These are phyloP conservation scores for Drosophila meridiana DNA, from an alignment of 2,888 invertebrate species.

Conservation along the genomic window DNA sequence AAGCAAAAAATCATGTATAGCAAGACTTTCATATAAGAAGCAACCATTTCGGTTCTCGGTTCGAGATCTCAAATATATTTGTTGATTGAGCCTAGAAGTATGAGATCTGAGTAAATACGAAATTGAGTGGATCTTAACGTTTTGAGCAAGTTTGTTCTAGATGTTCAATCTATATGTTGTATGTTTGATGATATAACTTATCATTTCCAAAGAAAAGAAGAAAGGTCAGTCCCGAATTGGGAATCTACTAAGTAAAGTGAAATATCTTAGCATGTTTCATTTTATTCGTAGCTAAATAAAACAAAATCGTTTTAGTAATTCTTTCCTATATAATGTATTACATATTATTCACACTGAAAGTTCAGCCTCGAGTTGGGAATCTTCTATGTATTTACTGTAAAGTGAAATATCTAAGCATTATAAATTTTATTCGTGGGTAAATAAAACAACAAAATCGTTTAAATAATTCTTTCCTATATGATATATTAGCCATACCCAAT, in stretches of 20 bases:
- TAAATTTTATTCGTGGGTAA: not conserved
- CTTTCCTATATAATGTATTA: not conserved
- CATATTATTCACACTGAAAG: no score
- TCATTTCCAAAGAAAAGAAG: no score
- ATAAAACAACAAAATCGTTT: not conserved
- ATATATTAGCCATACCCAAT: not conserved
- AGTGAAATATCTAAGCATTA: rapidly evolving
- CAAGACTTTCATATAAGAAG: no score
- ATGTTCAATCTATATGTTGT: not conserved
- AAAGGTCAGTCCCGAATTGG: not conserved
- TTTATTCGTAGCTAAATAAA: not conserved
- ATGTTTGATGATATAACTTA: not conserved
- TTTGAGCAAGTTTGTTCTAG: not conserved
- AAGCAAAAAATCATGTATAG: no score
- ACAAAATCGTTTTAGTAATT: not conserved
- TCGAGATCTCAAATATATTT: not conserved
- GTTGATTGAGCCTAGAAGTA: not conserved
- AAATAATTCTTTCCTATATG: not conserved
- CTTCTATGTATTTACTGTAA: not conserved
- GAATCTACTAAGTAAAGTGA: not conserved
- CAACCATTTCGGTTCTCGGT: no score
- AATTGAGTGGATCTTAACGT: not conserved
- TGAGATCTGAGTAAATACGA: not conserved
- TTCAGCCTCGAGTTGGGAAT: not conserved
- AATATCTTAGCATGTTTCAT: not conserved